Percentiles rank a stretch among this genome's conserved stretches.
Evolutionary conservation across 2,113 vertebrate species (phyloP).

Genomic region (Felis catus): DNA sequence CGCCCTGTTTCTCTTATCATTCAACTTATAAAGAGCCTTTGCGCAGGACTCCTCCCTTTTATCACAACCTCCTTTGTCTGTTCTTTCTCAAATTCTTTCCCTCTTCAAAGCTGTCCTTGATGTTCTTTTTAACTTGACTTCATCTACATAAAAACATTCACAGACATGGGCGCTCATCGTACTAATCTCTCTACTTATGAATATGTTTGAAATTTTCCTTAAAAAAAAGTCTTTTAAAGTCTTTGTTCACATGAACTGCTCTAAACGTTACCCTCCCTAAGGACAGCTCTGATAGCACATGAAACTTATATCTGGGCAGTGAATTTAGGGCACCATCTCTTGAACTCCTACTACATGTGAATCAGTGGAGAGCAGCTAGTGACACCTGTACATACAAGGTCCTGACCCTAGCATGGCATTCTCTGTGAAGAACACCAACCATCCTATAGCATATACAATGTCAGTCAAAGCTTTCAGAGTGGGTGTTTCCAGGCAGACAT

Average conservation of each 20-base stretch:
- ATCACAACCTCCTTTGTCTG: neutral
- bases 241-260: neutral
- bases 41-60: neutral
- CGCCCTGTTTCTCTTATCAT: neutral
- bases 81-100: constrained; percentile 11
- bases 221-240: neutral
- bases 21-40: neutral
- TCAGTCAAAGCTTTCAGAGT: neutral
- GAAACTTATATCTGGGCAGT: neutral
- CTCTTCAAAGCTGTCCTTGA: constrained; percentile 47
- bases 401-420: no score
- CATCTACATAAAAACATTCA: constrained; percentile 15
- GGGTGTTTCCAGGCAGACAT: neutral
- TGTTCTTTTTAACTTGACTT: constrained; percentile 54
- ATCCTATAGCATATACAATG: no score
- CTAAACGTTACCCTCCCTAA: neutral
- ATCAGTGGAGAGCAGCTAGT: neutral
- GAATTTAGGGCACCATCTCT: neutral
- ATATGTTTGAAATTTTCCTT: constrained; percentile 35
- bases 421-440: neutral
- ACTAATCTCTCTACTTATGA: constrained; percentile 31
- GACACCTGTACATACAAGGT: neutral
- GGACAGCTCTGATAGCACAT: neutral
- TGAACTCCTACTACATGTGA: neutral
- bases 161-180: neutral